These are phyloP conservation scores for Cheirogaleus major DNA, from an alignment of 2,797 vertebrate genomes.

Conservation along the genomic window DNA sequence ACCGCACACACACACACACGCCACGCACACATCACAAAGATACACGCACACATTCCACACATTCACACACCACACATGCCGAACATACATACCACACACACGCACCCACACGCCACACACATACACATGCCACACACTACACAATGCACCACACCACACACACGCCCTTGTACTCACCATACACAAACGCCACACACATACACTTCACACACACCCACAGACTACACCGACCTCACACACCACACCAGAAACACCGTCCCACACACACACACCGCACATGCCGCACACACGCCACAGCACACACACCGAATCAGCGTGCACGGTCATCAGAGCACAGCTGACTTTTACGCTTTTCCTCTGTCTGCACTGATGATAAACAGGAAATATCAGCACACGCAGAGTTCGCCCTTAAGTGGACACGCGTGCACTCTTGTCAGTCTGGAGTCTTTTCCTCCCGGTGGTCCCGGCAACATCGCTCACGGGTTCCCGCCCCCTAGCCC, in stretches of 20 bases:
- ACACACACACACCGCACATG: background rate
- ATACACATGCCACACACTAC: background rate
- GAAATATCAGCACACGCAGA: background rate
- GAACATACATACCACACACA: background rate
- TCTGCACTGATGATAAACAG: background rate
- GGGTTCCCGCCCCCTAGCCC: background rate
- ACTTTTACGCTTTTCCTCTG: background rate
- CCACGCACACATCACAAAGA: too few species aligned
- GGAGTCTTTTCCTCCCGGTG: background rate
- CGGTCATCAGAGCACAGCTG: background rate
- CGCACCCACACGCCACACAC: too few species aligned
- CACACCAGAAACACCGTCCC: background rate
- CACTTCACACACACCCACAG: background rate
- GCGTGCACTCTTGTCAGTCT: accelerated
- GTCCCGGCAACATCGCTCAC: accelerated
- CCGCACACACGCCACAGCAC: background rate
- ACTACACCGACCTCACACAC: too few species aligned
- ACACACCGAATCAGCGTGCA: background rate
- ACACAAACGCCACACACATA: background rate
- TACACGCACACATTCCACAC: background rate
- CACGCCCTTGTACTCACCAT: background rate
- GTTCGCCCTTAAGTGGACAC: too few species aligned
- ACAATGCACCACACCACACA: background rate
- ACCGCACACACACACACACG: accelerated
- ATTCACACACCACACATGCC: background rate